Conservation (phyloP, 2,888 invertebrate species). For the Drosophila fungiperda region DNA sequence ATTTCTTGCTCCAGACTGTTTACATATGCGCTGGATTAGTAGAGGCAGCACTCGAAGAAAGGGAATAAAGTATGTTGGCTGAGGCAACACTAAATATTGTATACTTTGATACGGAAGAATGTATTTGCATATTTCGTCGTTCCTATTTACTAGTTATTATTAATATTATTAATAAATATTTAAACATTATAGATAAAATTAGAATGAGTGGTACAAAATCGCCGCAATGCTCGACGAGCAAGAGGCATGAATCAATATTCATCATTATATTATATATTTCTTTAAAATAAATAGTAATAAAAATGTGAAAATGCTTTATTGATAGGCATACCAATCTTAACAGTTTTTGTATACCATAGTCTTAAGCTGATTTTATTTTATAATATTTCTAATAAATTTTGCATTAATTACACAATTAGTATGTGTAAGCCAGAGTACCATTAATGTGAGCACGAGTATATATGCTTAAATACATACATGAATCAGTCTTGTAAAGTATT, state of each 20-base stretch:
- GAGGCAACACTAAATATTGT: background rate
- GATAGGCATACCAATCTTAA: background rate
- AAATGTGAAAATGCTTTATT: background rate
- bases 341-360: background rate
- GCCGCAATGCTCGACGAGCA: background rate
- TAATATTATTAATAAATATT: background rate
- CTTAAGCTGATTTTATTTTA: background rate
- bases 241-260: background rate
- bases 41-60: background rate
- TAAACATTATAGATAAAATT: background rate
- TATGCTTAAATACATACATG: background rate
- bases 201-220: background rate
- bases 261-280: background rate
- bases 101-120: background rate
- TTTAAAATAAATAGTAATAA: background rate
- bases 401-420: background rate
- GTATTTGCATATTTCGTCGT: background rate
- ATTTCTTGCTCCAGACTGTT: background rate
- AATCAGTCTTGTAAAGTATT: background rate
- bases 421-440: background rate
- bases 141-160: background rate
- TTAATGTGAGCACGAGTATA: too few species aligned
- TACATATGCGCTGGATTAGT: background rate
- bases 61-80: background rate
- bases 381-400: too few species aligned